Evolutionary conservation across 2,888 invertebrate genomes (phyloP), one percentile per base, ranked within the genome.

Genomic region (Mesorhabditis sp.): DNA sequence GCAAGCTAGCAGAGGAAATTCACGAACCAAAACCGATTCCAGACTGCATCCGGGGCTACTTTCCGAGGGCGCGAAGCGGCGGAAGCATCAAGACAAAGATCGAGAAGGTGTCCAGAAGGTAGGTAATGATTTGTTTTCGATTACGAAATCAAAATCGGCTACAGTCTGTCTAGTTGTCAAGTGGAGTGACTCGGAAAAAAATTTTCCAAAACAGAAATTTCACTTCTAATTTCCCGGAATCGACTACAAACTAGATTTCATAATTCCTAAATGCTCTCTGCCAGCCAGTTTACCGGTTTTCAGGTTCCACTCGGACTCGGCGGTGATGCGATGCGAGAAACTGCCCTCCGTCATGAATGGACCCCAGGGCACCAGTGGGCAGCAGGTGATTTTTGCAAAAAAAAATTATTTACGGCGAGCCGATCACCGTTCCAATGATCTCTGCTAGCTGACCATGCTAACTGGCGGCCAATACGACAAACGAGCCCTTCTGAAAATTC

Each of bases 1-100:
- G 28, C 28, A 28, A 1, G 28, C 1, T 28, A 28, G 28, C 28
- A 28, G 28, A 28, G 28, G 2, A 1, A 0, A 50, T 50, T 50
- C 2, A 10, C 1, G 10, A 10, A 50, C 7, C 58, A 50, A 50
- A 50, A 50, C 50, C 58, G 1, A 2, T 50, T 50, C 1, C n/a
- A 50, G 58, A 50, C 58, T 50, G 58, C 58, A 50, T 50, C n/a
- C 58, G 58, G 2, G 58, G 58, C 10, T 50, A 50, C n/a, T 50
- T 50, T 50, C 58, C 58, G 58, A 50, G 58, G n/a, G 58, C 58
- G 7, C 58, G 58, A 13, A 50, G 58, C 58, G 58, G 58, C n/a
- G 58, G 58, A 1, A 50, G 58, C 58, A 50, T 50, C 58, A 50
- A 50, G n/a, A 50, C 58, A n/a, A 50, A n/a, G n/a, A n/a, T 50